Evolutionary conservation across 2,797 vertebrate genomes (phyloP).

Genomic region (Scarus forsteni): DNA sequence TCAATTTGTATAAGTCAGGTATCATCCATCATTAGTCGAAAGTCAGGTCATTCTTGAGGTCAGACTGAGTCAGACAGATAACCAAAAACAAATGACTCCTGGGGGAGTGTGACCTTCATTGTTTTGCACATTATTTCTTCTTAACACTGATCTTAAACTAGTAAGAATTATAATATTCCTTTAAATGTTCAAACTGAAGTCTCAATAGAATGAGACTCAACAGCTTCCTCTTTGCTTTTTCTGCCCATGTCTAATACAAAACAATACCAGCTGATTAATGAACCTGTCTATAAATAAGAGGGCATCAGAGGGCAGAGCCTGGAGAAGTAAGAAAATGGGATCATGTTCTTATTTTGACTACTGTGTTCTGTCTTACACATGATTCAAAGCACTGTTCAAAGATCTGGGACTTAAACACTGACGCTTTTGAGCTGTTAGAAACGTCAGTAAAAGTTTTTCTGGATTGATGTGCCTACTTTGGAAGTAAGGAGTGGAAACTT

Average conservation of each 20-base stretch:
- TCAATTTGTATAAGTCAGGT: no score
- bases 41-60: no score
- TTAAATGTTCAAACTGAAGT: no score
- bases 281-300: conserved; percentile 43
- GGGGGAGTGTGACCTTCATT: no score
- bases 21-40: no score
- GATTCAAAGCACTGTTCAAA: conserved; percentile 32
- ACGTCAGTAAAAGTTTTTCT: conserved; percentile 32
- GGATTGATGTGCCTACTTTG: conserved; percentile 24
- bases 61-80: no score
- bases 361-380: conserved; percentile 22
- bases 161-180: no score
- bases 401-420: conserved; percentile 25
- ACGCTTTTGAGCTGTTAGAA: conserved; percentile 20
- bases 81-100: no score
- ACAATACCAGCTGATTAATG: conserved; percentile 45
- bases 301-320: conserved; percentile 33
- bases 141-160: no score
- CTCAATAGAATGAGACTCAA: neutral
- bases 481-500: conserved; percentile 29
- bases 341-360: conserved; percentile 35
- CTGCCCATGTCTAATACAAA: neutral
- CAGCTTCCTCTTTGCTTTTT: conserved; percentile 8
- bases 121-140: no score
- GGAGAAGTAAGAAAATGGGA: conserved; percentile 6